Evolutionary conservation across 2,888 invertebrate species (phyloP).

Genomic region (Morpho achilles): DNA sequence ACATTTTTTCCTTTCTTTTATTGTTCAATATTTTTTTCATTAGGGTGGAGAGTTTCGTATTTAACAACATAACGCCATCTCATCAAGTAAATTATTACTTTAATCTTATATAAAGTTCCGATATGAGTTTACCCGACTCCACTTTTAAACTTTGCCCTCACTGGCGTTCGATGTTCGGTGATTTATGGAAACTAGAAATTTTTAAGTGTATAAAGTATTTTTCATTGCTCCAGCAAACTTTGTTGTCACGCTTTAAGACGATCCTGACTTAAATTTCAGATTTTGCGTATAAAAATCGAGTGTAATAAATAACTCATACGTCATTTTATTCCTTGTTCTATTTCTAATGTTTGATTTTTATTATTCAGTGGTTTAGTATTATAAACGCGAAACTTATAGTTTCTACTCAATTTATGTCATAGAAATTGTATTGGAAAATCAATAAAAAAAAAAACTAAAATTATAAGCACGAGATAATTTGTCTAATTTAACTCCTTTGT

Average conservation of each 20-base stretch:
- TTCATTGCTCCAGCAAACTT: slow-evolving; percentile 52
- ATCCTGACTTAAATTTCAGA: slow-evolving; percentile 40
- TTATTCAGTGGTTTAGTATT: too few species aligned
- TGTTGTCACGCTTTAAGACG: slow-evolving; percentile 51
- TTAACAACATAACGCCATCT: slow-evolving; percentile 60
- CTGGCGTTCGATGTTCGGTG: slow-evolving; percentile 60
- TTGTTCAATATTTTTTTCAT: slow-evolving; percentile 31
- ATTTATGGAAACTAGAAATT: slow-evolving; percentile 72
- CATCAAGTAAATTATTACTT: slow-evolving; percentile 71
- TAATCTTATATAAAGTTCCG: slow-evolving; percentile 66
- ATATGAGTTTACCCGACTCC: slow-evolving; percentile 61
- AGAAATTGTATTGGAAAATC: too few species aligned
- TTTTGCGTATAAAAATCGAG: slow-evolving; percentile 32
- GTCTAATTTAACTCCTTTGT: too few species aligned
- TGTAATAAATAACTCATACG: slow-evolving; percentile 28
- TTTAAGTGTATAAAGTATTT: slow-evolving; percentile 57
- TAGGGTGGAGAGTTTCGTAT: slow-evolving; percentile 51
- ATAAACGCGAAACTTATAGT: too few species aligned
- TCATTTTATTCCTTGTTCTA: slow-evolving; percentile 23
- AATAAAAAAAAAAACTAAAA: too few species aligned
- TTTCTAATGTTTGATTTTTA: slow-evolving; percentile 13
- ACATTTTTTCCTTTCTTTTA: slow-evolving; percentile 33
- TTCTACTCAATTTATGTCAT: too few species aligned
- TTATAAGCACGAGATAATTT: too few species aligned
- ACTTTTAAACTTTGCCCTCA: slow-evolving; percentile 62